A percentile compares a stretch with the other conserved stretches of the same genome.
Conservation (phyloP, 1,140 invertebrate species). For the fruit fly (Drosophila melanogaster) region DNA sequence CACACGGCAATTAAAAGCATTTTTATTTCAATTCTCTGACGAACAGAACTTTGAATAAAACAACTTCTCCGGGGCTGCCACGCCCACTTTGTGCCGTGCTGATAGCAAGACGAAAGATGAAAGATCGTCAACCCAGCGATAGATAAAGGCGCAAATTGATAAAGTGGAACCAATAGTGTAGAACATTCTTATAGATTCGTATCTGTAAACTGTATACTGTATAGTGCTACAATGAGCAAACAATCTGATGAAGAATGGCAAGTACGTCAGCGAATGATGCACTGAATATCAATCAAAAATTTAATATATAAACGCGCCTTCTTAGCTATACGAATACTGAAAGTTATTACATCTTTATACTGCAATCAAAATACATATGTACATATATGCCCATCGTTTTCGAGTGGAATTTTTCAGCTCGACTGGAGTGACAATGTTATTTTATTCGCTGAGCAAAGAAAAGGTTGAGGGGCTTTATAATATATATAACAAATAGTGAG, state of each 20-base stretch:
- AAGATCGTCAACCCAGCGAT: constrained; percentile 12
- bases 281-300: constrained; percentile 55
- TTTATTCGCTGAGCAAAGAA: background rate
- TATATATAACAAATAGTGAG: background rate
- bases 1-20: constrained; percentile 42
- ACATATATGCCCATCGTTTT: background rate
- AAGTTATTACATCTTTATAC: constrained; percentile 35
- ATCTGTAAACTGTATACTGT: background rate
- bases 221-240: constrained; percentile 10
- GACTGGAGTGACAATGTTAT: background rate
- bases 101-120: constrained; percentile 19
- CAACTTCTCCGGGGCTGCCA: background rate
- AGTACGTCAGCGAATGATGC: constrained; percentile 45
- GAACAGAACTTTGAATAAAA: constrained; percentile 6
- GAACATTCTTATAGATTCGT: constrained; percentile 4
- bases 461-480: background rate
- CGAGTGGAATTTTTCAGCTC: constrained; percentile 32
- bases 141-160: constrained; percentile 29
- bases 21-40: constrained; percentile 31
- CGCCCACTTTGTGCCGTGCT: constrained; percentile 18
- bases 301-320: constrained; percentile 5
- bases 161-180: constrained; percentile 33
- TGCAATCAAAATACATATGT: constrained; percentile 16
- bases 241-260: constrained; percentile 35
- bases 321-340: constrained; percentile 16